Conservation (phyloP, 2,797 vertebrate species). For the Sorex maritimensis region DNA sequence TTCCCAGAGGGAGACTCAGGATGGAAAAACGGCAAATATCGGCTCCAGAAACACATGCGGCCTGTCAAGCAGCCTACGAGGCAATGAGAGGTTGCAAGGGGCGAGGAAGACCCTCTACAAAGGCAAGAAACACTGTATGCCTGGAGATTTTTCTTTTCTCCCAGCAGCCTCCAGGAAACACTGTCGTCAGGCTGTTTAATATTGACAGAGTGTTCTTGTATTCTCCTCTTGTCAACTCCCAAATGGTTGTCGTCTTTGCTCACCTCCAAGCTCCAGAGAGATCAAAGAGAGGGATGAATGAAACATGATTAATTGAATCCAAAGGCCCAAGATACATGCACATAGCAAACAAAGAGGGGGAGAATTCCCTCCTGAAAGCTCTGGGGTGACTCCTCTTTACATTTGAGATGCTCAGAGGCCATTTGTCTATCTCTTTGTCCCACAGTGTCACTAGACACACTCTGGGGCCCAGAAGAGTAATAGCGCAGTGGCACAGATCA, state of each 20-base stretch:
- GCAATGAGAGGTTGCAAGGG: neutral
- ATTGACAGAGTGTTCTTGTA: slow-evolving; percentile 54
- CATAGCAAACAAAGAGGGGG: slow-evolving; percentile 56
- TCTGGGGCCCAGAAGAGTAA: neutral
- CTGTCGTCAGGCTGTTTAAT: slow-evolving; percentile 61
- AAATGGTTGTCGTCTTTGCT: slow-evolving; percentile 67
- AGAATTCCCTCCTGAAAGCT: slow-evolving; percentile 1
- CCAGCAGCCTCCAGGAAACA: slow-evolving; percentile 49
- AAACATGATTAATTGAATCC: slow-evolving; percentile 48
- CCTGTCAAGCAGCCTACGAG: slow-evolving; percentile 31
- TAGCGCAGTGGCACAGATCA: too few species aligned
- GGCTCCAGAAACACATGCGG: neutral
- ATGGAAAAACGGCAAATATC: neutral
- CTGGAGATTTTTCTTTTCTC: slow-evolving; percentile 46
- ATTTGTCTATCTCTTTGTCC: slow-evolving; percentile 20
- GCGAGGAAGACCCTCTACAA: neutral
- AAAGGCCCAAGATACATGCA: slow-evolving; percentile 33
- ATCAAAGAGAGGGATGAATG: slow-evolving; percentile 50
- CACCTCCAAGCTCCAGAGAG: slow-evolving; percentile 31
- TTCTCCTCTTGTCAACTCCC: slow-evolving; percentile 71
- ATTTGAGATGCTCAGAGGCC: slow-evolving; percentile 2
- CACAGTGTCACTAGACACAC: slow-evolving; percentile 32
- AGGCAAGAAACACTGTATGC: slow-evolving; percentile 31
- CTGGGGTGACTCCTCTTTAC: slow-evolving; percentile 8
- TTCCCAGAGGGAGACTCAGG: slow-evolving; percentile 26